Evolutionary conservation across 2,888 invertebrate genomes (phyloP), one percentile per base, ranked within the genome.

Genomic region (Euclidia mi): DNA sequence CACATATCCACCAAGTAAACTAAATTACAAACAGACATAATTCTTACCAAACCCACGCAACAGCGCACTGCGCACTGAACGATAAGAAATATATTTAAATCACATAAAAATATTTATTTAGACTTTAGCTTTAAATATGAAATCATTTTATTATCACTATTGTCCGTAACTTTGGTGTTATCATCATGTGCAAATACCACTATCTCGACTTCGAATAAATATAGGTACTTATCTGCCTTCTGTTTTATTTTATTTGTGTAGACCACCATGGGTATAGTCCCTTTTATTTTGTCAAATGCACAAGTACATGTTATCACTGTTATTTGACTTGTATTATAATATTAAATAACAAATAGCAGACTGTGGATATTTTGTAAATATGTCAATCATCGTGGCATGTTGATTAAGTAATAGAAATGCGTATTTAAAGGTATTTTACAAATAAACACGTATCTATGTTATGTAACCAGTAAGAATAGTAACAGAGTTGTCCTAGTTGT

Each of bases 161-260:
- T 58, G 73, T 60, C 66, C 71, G 55, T 65, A 67, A 49, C 61
- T 65, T 41, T 65, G 45, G 40, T 56, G 48, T 76, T 82, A 83
- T 82, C 82, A 58, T 15, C 43, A 14, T 56, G 47, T 63, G 65
- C 71, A 79, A 79, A 83, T 75, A 78, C 35, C 51, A 62, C 61
- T 80, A 83, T 80, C 77, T 61, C 47, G 37, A 12, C 28, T 51
- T 64, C 70, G 73, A 82, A 69, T 47, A 63, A 63, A 61, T 56
- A 62, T 52, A 56, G 48, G 62, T 68, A 58, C 52, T 44, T 50
- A 7, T 25, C 20, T 41, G 34, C 40, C 60, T 67, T 64, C 71
- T 67, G 65, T 60, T 55, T 53, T 50, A 58, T 67, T 65, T 53
- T 55, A 62, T 70, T 70, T 70, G 46, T 53, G 17, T 34, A 65